Base-by-base conservation (phyloP, 2,888 invertebrate genomes). In the Nasonia oneida region DNA sequence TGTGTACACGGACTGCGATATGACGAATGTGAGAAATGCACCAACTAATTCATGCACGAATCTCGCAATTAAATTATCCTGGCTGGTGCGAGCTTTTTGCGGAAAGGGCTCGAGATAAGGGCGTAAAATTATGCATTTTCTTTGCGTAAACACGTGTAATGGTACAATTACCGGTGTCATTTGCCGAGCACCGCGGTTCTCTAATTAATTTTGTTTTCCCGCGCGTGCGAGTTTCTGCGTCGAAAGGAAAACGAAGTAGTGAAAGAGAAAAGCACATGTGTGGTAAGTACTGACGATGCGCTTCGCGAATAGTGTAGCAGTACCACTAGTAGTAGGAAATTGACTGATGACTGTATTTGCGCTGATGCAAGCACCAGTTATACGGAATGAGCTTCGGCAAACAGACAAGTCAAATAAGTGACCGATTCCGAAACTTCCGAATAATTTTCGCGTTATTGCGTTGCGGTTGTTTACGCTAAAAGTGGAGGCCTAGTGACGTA, bases 11-110 rank as follows among this genome's bases (percentile, higher is more conserved):
- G 73, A 47, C 6, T 61, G 57, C 67, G 42, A 80, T 80, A 75
- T 50, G 74, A 84, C 70, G 70, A 84, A 84, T 80, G 75, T 67
- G 74, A 84, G 80, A 84, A 84, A 75, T 82, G 81, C 42, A n/a
- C 10, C 37, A 42, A 15, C 80, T 81, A 75, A 81, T 81, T 81
- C 81, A 57, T 76, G 82, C 82, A 83, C 67, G 67, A 82, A 76
- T 76, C 70, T 37, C 5, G 76, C 42, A 53, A 83, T 81, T 75
- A 76, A 75, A 76, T 75, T 23, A 29, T 4, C 12, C 61, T 3
- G 3, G 10, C 18, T 53, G 3, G 8, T 18, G 3, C 39, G 71
- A 23, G 71, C 18, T 71, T 71, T 71, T 71, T 8, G 33, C 33
- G 15, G 39, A 18, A 39, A 33, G 71, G 29, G 23, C 67, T 14